Evolutionary conservation across 2,113 vertebrate species (phyloP), one percentile per base, ranked within the genome.

Genomic region (Forbesichthys agassizii): DNA sequence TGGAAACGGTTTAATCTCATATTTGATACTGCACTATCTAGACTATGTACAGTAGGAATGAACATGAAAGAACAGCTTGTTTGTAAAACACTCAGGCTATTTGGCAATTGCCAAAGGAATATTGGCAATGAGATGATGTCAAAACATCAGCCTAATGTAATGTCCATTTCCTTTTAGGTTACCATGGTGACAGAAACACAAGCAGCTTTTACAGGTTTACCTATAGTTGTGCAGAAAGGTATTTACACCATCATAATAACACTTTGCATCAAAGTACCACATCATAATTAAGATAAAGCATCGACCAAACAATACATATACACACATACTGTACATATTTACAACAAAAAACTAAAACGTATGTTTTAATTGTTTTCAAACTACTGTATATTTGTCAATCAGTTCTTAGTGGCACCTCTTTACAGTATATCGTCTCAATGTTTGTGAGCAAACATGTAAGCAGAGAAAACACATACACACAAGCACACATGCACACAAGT

Each of bases 401-500:
- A 86, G 78, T 71, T 51, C 79, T 81, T 68, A 79, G 86, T 89
- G 88, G 87, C 90, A 88, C 88, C 81, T 77, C 78, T 80, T 78
- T 62, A 88, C 67, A 81, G 61, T 74, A 66, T 80, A 42, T 74
- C 42, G 76, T 73, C 65, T 52, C 75, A 69, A 46, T 56, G 47
- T 70, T 55, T 57, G 53, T 77, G 68, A 0, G 48, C 62, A 51
- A 52, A 61, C 57, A 60, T 10, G 6, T n/a, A 13, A 5, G 10
- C 74, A 69, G 47, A 60, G 10, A 20, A 36, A 66, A 57, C 33
- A 62, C 27, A 62, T 13, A 48, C 48, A 20, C 20, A 58, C 68
- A 49, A 56, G 73, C 56, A 68, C 70, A 78, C 52, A 36, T 67
- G 64, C 57, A 68, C 66, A 52, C 57, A 63, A 71, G 18, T 46